phyloP scores from a whole-genome alignment of 2,797 vertebrate species.

The Neostethus bicornis region DNA sequence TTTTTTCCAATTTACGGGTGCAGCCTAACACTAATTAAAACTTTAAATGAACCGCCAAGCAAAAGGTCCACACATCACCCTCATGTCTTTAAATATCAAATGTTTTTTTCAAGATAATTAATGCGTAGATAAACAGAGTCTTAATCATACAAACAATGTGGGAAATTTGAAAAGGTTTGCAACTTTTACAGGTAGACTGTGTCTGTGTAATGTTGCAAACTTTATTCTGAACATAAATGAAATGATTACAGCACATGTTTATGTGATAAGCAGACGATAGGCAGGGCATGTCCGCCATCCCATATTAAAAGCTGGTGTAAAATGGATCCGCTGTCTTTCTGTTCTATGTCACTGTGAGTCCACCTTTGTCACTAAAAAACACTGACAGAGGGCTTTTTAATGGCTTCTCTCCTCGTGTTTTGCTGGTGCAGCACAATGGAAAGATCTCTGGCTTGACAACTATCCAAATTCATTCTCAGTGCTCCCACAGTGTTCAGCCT shows the following conservation, averaged over 20 bases:
- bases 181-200: too few species aligned
- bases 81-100: too few species aligned
- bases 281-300: conserved; percentile 28
- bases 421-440: conserved; percentile 70
- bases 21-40: too few species aligned
- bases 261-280: conserved; percentile 23
- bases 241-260: conserved; percentile 2
- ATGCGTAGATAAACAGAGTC: too few species aligned
- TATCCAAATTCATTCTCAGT: conserved; percentile 74
- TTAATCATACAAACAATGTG: too few species aligned
- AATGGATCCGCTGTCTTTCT: conserved; percentile 40
- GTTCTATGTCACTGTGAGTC: conserved; percentile 31
- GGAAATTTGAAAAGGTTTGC: too few species aligned
- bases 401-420: conserved; percentile 41
- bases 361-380: conserved; percentile 35
- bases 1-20: too few species aligned
- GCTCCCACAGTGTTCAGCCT: conserved; percentile 53
- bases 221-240: not conserved
- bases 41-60: too few species aligned
- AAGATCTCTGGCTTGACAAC: conserved; percentile 73
- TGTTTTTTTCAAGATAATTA: too few species aligned
- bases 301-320: conserved; percentile 53
- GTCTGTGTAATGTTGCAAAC: too few species aligned
- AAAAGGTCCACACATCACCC: too few species aligned
- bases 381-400: conserved; percentile 63